A percentile compares a stretch with the other conserved stretches of the same genome.
Evolutionary conservation across 2,888 invertebrate genomes (phyloP).

Genomic region (Ellobium chinense): DNA sequence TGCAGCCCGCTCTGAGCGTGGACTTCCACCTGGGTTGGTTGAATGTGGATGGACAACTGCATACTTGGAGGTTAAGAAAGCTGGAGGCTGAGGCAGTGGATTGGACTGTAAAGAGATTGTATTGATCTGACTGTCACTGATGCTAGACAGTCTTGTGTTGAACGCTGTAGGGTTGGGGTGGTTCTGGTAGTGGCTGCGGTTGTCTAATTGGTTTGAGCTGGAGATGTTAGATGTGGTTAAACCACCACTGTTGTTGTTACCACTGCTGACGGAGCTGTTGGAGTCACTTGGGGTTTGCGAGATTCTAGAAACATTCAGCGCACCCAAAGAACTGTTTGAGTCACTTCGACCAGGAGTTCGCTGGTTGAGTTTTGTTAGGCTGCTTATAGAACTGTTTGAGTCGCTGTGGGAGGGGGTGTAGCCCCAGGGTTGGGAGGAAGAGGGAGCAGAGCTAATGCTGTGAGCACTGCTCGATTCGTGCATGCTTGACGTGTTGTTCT

Average conservation of each 20-base stretch:
- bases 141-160: conserved; percentile 52
- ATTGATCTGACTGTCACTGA: conserved; percentile 42
- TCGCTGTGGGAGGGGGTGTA: conserved; percentile 37
- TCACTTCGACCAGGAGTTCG: conserved; percentile 29
- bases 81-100: conserved; percentile 5
- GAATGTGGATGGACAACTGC: conserved; percentile 24
- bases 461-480: conserved; percentile 44
- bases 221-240: conserved; percentile 61
- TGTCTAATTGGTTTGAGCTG: conserved; percentile 60
- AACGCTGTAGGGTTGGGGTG: conserved; percentile 50
- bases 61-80: conserved; percentile 11
- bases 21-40: conserved; percentile 50
- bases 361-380: conserved; percentile 24
- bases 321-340: conserved; percentile 38
- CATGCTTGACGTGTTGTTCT: conserved; percentile 32
- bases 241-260: conserved; percentile 60
- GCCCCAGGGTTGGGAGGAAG: conserved; percentile 36
- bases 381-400: conserved; percentile 44
- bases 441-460: conserved; percentile 42
- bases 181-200: conserved; percentile 17
- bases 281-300: conserved; percentile 41
- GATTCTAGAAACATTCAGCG: conserved; percentile 7
- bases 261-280: conserved; percentile 67
- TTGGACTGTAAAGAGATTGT: conserved; percentile 39
- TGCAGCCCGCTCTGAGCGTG: conserved; percentile 31